Evolutionary conservation across 2,113 vertebrate genomes (phyloP).

Genomic region (Xenus cinereus): DNA sequence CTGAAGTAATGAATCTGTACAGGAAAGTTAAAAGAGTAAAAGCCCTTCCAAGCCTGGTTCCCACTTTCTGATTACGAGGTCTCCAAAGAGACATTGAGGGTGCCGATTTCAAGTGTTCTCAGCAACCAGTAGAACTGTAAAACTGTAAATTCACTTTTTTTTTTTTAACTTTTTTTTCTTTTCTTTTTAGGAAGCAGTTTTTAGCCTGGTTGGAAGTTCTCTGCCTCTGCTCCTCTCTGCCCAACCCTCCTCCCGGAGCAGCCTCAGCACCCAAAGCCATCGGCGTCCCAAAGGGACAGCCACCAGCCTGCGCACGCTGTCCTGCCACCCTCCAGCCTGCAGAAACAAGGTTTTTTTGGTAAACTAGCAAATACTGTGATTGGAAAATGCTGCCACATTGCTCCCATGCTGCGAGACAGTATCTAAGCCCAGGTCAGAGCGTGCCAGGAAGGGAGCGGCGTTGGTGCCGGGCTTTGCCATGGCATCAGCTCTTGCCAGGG

Average conservation of each 20-base stretch:
- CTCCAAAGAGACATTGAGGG: background rate
- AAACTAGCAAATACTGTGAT: background rate
- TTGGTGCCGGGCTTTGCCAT: accelerated
- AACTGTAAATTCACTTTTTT: background rate
- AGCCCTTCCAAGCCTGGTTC: background rate
- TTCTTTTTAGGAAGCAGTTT: background rate
- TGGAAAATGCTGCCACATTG: background rate
- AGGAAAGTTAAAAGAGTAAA: background rate
- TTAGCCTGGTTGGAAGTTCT: background rate
- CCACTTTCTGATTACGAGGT: background rate
- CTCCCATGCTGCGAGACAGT: accelerated
- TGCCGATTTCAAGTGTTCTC: background rate
- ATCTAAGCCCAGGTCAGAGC: background rate
- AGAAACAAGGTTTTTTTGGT: background rate
- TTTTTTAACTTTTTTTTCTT: background rate
- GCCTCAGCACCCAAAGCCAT: background rate
- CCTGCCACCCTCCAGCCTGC: background rate
- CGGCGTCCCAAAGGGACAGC: accelerated
- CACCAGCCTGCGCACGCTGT: accelerated
- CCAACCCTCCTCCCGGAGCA: background rate
- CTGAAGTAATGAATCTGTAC: background rate
- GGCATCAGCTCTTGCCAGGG: background rate
- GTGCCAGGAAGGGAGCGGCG: accelerated
- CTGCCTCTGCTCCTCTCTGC: background rate
- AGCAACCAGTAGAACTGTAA: background rate